phyloP scores from a whole-genome alignment of 2,113 vertebrate species.

The Eubucco bourcierii region DNA sequence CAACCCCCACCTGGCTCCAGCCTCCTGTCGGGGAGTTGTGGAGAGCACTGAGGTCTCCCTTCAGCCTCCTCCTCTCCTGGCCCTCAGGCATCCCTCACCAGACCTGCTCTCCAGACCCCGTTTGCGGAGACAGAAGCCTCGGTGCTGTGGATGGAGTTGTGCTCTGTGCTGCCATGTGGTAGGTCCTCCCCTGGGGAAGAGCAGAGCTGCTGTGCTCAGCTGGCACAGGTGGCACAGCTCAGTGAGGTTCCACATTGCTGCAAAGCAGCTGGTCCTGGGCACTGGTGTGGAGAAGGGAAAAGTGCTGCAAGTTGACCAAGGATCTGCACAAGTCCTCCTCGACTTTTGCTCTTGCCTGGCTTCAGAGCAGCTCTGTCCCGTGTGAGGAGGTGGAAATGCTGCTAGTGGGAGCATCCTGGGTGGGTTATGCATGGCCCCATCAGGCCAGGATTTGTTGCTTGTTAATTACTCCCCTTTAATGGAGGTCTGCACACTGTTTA shows the following conservation, averaged over 20 bases:
- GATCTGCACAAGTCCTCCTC: not conserved
- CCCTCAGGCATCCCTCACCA: too few species aligned
- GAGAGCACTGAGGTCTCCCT: too few species aligned
- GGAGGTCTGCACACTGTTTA: not conserved
- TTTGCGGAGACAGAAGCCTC: not conserved
- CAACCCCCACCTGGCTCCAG: too few species aligned
- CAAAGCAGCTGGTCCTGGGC: not conserved
- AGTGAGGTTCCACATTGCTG: rapidly evolving
- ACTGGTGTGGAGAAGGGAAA: not conserved
- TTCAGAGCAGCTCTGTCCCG: not conserved
- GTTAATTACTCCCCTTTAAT: not conserved
- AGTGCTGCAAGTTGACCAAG: not conserved
- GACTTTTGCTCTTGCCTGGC: not conserved
- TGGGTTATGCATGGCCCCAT: not conserved
- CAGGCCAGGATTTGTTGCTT: not conserved
- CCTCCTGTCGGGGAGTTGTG: too few species aligned
- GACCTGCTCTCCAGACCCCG: too few species aligned
- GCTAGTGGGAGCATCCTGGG: not conserved
- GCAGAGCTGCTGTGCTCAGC: not conserved
- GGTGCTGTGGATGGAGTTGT: rapidly evolving
- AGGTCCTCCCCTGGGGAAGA: not conserved
- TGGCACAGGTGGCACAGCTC: not conserved
- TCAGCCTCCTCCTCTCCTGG: too few species aligned
- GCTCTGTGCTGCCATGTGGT: not conserved
- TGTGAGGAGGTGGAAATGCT: not conserved